A percentile compares a stretch with the other conserved stretches of the same genome.
Conservation (phyloP, 2,888 invertebrate genomes). For the Rhingia rostrata region DNA sequence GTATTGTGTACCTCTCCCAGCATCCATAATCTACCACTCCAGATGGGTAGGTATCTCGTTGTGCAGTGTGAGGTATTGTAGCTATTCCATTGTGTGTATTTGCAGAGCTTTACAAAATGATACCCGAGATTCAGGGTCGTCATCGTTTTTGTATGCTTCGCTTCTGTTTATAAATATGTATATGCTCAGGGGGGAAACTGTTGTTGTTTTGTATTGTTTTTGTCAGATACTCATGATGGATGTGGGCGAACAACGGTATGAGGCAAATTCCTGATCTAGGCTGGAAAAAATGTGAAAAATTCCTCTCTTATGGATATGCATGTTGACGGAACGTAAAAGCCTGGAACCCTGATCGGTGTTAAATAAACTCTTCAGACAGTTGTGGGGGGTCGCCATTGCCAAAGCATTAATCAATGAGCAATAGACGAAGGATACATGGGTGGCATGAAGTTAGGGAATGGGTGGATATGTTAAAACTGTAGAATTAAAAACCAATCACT, state of each 20-base stretch:
- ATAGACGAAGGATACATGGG: background rate
- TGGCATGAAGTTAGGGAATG: background rate
- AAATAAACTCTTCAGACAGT: constrained; percentile 46
- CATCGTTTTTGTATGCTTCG: constrained; percentile 37
- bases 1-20: background rate
- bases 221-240: constrained; percentile 66
- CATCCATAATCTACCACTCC: constrained; percentile 38
- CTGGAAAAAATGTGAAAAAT: background rate
- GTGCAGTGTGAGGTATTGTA: constrained; percentile 44
- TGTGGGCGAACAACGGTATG: constrained; percentile 17
- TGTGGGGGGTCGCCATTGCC: constrained; percentile 6
- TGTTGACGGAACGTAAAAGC: constrained; percentile 67
- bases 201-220: constrained; percentile 55
- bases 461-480: constrained; percentile 52
- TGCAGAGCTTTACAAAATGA: constrained; percentile 74
- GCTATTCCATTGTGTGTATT: constrained; percentile 62
- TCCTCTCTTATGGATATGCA: constrained; percentile 37
- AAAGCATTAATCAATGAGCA: constrained; percentile 53
- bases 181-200: background rate
- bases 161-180: constrained; percentile 5
- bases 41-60: background rate
- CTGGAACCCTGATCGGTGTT: constrained; percentile 53
- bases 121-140: constrained; percentile 58
- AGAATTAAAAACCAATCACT: constrained; percentile 73
- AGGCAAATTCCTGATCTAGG: background rate